Conservation (phyloP, 2,888 invertebrate genomes). For the Limnephilus lunatus region DNA sequence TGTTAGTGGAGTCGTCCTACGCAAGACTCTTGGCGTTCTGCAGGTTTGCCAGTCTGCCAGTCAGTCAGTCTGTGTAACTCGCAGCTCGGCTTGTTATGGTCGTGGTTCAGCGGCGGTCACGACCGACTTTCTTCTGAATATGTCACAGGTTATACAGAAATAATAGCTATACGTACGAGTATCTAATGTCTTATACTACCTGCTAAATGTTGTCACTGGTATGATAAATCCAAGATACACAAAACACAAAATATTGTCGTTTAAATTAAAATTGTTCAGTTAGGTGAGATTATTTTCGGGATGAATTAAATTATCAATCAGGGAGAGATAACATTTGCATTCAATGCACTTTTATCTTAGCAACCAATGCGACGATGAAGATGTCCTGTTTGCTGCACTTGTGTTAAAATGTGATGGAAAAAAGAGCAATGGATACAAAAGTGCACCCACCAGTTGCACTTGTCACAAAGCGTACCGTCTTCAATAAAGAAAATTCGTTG, state of each 20-base stretch:
- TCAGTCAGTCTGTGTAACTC: background rate
- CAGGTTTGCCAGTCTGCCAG: background rate
- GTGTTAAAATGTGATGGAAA: background rate
- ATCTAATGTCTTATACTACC: background rate
- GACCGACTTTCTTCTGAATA: slow-evolving; percentile 45
- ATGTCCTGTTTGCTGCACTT: background rate
- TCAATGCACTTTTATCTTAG: background rate
- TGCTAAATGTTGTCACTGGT: background rate
- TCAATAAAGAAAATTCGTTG: slow-evolving; percentile 38
- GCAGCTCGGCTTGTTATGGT: background rate
- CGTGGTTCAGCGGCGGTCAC: slow-evolving; percentile 29
- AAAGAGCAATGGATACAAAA: background rate
- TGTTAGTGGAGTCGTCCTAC: slow-evolving; percentile 28
- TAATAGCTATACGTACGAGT: background rate
- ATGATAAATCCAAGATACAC: background rate
- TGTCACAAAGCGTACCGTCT: slow-evolving; percentile 7
- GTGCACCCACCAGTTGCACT: slow-evolving; percentile 32
- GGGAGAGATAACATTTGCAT: background rate
- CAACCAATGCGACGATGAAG: background rate
- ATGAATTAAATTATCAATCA: background rate
- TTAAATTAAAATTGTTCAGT: background rate
- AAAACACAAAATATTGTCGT: background rate
- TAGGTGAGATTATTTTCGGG: background rate
- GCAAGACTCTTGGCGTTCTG: slow-evolving; percentile 8
- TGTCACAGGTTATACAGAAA: slow-evolving; percentile 13